Evolutionary conservation across 2,113 vertebrate species (phyloP).

Genomic region (Callorhinus ursinus): DNA sequence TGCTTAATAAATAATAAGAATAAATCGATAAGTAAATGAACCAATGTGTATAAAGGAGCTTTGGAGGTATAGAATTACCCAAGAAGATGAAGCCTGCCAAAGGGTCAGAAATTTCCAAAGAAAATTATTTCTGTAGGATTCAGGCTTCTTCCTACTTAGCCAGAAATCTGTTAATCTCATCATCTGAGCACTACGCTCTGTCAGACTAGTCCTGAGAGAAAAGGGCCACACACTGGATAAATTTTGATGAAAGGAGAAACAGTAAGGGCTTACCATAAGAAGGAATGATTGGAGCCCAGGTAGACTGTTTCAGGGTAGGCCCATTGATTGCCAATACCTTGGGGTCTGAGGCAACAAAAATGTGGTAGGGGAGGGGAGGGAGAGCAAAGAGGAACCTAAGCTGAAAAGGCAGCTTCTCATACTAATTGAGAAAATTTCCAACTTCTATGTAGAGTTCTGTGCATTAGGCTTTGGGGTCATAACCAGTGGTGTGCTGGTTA

Average conservation of each 20-base stretch:
- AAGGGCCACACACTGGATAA: not conserved
- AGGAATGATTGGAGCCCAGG: not conserved
- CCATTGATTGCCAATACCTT: not conserved
- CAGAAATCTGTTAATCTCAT: not conserved
- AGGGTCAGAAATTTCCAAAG: conserved; percentile 4
- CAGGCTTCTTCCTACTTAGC: not conserved
- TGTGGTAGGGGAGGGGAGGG: fast-evolving
- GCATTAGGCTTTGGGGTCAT: not conserved
- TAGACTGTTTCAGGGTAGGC: not conserved
- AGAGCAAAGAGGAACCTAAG: not conserved
- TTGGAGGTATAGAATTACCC: not conserved
- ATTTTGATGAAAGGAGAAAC: not conserved
- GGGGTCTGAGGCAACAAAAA: not conserved
- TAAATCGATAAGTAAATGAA: not conserved
- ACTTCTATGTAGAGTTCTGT: not conserved
- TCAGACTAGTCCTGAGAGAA: not conserved
- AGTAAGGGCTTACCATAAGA: not conserved
- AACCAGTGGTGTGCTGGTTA: not conserved
- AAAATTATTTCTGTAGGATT: not conserved
- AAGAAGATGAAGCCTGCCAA: not conserved
- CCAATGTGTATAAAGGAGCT: not conserved
- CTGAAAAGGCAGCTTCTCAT: not conserved
- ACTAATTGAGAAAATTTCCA: not conserved
- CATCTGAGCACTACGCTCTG: not conserved
- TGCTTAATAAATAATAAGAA: conserved; percentile 20